These are phyloP conservation scores for Triplophysa dalaica DNA, from an alignment of 2,113 vertebrate species.

Conservation along the genomic window DNA sequence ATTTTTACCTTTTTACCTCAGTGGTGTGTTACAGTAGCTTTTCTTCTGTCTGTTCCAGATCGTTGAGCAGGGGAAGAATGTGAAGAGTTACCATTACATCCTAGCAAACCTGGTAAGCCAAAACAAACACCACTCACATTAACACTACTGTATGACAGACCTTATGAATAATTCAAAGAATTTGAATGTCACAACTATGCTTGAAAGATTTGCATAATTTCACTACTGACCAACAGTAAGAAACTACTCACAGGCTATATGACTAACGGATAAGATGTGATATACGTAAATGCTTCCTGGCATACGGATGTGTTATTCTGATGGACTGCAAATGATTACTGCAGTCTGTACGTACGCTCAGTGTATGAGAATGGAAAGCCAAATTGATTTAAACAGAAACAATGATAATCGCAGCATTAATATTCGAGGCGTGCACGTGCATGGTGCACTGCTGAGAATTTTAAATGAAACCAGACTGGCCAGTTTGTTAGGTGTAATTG, in stretches of 20 bases:
- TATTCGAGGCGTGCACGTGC: conserved; percentile 61
- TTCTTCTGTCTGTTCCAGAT: conserved; percentile 76
- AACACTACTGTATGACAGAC: not conserved
- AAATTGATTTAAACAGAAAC: conserved; percentile 64
- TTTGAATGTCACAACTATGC: conserved; percentile 21
- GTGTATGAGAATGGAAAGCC: conserved; percentile 56
- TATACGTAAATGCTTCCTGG: conserved; percentile 20
- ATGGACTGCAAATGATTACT: not conserved
- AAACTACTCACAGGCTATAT: not conserved
- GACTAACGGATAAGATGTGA: conserved; percentile 25
- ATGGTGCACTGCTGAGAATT: conserved; percentile 56
- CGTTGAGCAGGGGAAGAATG: conserved; percentile 90
- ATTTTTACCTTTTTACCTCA: no score
- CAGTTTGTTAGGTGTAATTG: conserved; percentile 67
- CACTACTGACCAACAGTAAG: conserved; percentile 15
- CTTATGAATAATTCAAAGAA: not conserved
- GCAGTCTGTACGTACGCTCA: conserved; percentile 46
- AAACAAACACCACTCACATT: not conserved
- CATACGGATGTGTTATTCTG: not conserved
- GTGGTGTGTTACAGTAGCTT: conserved; percentile 48
- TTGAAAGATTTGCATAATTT: conserved; percentile 26
- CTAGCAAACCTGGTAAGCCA: conserved; percentile 94
- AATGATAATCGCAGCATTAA: conserved; percentile 65
- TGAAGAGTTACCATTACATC: conserved; percentile 97
- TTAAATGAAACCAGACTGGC: conserved; percentile 66